A percentile compares a stretch with the other conserved stretches of the same genome.
These are phyloP conservation scores for Mionectes olivaceus DNA, from an alignment of 2,797 vertebrate genomes.

Conservation along the genomic window DNA sequence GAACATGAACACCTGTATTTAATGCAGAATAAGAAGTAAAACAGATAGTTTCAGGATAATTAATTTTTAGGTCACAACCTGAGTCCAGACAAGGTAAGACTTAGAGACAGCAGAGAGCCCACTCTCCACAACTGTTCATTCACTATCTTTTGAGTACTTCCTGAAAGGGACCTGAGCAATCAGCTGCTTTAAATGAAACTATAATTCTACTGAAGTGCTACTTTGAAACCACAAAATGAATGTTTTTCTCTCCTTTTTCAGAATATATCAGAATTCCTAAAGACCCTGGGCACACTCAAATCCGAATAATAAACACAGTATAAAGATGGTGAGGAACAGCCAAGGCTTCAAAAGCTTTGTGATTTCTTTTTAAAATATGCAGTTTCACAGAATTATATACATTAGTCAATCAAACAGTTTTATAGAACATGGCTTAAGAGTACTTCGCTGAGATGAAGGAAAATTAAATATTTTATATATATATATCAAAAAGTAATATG, in stretches of 20 bases:
- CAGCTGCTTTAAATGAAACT: background rate
- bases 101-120: background rate
- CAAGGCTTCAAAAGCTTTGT: background rate
- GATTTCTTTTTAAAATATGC: background rate
- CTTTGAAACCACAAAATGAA: background rate
- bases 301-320: background rate
- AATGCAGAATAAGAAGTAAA: background rate
- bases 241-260: background rate
- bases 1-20: background rate
- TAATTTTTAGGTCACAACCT: background rate
- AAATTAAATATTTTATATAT: background rate
- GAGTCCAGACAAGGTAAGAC: background rate
- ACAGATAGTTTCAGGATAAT: background rate
- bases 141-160: background rate
- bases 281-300: background rate
- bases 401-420: background rate
- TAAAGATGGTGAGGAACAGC: background rate
- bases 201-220: background rate
- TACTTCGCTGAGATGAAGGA: background rate
- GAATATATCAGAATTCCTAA: background rate
- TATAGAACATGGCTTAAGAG: background rate
- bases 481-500: background rate
- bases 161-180: background rate
- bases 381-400: background rate
- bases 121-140: background rate